phyloP scores from a whole-genome alignment of 1,140 invertebrate genomes.

The Zaprionus davidi region DNA sequence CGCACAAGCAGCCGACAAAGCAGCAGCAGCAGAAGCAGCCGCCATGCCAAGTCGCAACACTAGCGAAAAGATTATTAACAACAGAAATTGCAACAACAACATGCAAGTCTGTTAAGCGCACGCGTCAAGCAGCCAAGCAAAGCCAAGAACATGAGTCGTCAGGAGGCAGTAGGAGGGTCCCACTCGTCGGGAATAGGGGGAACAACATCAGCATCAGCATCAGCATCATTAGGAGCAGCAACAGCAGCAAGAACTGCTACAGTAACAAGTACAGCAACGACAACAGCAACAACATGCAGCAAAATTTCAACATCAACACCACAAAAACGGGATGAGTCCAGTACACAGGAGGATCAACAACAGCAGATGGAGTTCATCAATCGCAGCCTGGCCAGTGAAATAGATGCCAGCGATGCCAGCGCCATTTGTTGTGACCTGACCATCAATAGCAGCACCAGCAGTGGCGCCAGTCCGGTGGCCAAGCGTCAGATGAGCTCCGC shows the following conservation, averaged over 20 bases:
- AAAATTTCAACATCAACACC: conserved; percentile 79
- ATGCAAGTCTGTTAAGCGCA: conserved; percentile 54
- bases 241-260: conserved; percentile 16
- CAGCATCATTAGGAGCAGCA: not conserved
- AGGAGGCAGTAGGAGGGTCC: conserved; percentile 46
- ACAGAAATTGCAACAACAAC: conserved; percentile 41
- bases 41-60: conserved; percentile 46
- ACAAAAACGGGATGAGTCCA: conserved; percentile 56
- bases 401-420: conserved; percentile 47
- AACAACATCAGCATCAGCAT: not conserved
- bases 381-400: conserved; percentile 67
- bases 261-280: conserved; percentile 27
- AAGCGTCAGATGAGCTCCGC: conserved; percentile 72
- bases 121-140: conserved; percentile 23
- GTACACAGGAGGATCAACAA: conserved; percentile 25
- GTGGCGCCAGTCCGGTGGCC: conserved; percentile 68
- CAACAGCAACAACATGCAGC: conserved; percentile 40
- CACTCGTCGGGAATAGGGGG: conserved; percentile 8
- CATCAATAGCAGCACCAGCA: conserved; percentile 58
- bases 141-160: conserved; percentile 61
- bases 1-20: conserved; percentile 18
- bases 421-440: conserved; percentile 55
- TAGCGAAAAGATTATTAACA: conserved; percentile 10
- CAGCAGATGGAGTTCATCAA: conserved; percentile 64
- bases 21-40: conserved; percentile 41